Percentiles rank a stretch among this genome's conserved stretches.
phyloP scores from a whole-genome alignment of 2,113 vertebrate genomes.

The Ceyx margarethae region DNA sequence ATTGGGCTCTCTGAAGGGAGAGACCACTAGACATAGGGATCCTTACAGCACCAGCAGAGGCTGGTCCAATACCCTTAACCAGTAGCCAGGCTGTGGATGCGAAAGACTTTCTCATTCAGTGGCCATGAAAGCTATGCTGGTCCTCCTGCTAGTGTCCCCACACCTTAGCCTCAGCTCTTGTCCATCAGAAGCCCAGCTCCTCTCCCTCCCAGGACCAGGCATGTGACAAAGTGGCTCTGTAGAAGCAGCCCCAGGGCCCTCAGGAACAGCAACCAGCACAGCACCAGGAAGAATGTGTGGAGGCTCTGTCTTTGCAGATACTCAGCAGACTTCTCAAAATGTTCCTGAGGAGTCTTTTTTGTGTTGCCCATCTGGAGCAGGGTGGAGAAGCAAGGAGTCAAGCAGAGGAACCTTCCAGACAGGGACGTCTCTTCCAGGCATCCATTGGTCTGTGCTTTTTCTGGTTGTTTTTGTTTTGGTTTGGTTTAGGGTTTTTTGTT shows the following conservation, averaged over 20 bases:
- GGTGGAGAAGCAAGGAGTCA: too few relatives aligned
- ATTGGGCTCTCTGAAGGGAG: rapidly evolving
- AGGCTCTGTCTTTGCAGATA: neutral
- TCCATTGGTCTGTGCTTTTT: rapidly evolving
- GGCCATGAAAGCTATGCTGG: neutral
- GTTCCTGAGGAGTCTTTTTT: neutral
- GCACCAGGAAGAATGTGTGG: neutral
- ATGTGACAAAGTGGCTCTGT: neutral
- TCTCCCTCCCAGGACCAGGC: too few relatives aligned
- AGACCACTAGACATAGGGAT: rapidly evolving
- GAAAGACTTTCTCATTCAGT: neutral
- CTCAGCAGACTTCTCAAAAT: too few relatives aligned
- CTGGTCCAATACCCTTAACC: neutral
- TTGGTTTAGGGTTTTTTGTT: too few relatives aligned
- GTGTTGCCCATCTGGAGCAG: neutral
- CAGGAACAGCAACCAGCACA: rapidly evolving
- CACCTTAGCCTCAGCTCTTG: neutral
- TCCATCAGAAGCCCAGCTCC: neutral
- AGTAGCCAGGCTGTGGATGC: neutral
- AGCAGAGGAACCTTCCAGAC: neutral
- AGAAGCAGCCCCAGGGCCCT: rapidly evolving
- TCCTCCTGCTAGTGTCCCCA: neutral
- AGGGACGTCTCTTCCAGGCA: neutral
- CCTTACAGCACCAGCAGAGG: rapidly evolving
- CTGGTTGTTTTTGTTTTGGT: neutral